phyloP scores from a whole-genome alignment of 2,113 vertebrate species.

The Cranoglanis bouderius region DNA sequence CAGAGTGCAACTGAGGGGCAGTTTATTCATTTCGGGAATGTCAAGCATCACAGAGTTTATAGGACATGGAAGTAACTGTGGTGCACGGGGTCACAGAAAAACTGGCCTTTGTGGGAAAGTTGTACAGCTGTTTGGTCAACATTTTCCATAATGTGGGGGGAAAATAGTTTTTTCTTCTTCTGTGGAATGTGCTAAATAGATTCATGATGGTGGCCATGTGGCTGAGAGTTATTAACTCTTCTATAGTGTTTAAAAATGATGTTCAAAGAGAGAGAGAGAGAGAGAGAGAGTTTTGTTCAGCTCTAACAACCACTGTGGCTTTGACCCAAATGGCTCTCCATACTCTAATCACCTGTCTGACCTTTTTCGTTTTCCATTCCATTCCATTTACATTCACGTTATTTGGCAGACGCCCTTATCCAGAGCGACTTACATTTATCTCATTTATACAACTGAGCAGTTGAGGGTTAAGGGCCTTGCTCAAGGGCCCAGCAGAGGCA shows the following conservation, averaged over 20 bases:
- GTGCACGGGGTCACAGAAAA: background rate
- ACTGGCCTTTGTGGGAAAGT: background rate
- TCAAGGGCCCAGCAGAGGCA: too few species aligned
- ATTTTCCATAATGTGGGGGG: background rate
- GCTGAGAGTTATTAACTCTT: background rate
- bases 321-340: background rate
- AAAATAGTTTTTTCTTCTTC: background rate
- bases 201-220: background rate
- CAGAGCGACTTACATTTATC: too few species aligned
- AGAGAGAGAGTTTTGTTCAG: background rate
- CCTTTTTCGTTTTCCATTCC: background rate
- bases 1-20: constrained; percentile 28
- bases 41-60: constrained; percentile 46
- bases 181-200: background rate
- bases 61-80: constrained; percentile 6
- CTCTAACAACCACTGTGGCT: background rate
- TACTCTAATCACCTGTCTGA: background rate
- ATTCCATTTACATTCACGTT: too few species aligned
- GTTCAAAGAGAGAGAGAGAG: background rate
- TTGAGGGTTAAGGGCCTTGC: too few species aligned
- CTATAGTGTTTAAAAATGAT: too few species aligned
- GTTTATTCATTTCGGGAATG: constrained; percentile 54
- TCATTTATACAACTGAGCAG: too few species aligned
- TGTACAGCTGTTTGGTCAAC: background rate
- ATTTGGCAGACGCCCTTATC: too few species aligned